Conservation (phyloP, 1,140 invertebrate genomes). For the Drosophila punjabiensis region DNA sequence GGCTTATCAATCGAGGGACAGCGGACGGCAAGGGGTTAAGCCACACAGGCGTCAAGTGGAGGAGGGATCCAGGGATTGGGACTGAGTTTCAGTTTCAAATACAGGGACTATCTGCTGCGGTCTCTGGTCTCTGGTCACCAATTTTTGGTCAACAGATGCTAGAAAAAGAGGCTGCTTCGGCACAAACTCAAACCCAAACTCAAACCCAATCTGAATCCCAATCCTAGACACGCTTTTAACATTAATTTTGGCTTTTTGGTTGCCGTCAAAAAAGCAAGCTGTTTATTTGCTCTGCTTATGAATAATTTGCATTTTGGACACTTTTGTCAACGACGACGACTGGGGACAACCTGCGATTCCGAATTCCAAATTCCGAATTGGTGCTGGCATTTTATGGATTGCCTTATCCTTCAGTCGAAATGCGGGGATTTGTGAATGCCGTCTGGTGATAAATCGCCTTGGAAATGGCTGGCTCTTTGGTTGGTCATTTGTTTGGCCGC, state of each 20-base stretch:
- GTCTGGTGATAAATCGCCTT: constrained; percentile 35
- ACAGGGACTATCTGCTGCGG: constrained; percentile 33
- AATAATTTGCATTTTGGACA: constrained; percentile 48
- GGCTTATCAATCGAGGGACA: constrained; percentile 36
- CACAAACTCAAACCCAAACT: too few relatives aligned
- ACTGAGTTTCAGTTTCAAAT: neutral
- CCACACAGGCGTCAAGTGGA: constrained; percentile 48
- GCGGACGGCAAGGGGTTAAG: constrained; percentile 22
- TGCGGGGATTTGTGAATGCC: constrained; percentile 20
- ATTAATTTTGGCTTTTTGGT: constrained; percentile 29
- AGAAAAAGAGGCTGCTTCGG: neutral
- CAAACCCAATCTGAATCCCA: neutral
- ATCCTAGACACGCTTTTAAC: constrained; percentile 21
- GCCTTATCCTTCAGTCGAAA: constrained; percentile 1
- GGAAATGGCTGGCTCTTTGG: constrained; percentile 22
- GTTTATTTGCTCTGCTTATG: constrained; percentile 47
- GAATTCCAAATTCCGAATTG: neutral
- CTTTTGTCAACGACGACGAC: constrained; percentile 39
- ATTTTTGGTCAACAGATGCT: constrained; percentile 19
- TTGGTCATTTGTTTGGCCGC: constrained; percentile 27
- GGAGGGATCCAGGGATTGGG: neutral
- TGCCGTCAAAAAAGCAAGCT: constrained; percentile 14
- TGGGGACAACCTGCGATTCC: neutral
- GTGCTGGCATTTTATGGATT: neutral
- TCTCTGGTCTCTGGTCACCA: constrained; percentile 3